phyloP scores from a whole-genome alignment of 2,888 invertebrate species.

The Tetranychus truncatus region DNA sequence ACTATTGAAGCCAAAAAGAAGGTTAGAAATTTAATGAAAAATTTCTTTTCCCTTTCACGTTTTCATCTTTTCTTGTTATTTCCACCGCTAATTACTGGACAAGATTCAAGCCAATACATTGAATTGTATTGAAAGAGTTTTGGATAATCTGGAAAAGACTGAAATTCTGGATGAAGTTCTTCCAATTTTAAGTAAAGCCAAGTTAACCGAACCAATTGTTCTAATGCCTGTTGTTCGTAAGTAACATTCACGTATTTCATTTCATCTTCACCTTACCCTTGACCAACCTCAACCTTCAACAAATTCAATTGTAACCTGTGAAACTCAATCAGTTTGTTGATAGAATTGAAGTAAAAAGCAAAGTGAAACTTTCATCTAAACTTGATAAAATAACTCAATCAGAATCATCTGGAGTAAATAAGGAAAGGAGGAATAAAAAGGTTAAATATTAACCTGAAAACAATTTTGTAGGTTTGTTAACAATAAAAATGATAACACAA shows the following conservation, averaged over 20 bases:
- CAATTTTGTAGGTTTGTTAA: too few relatives aligned
- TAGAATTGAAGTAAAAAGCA: too few relatives aligned
- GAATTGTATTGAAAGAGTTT: slow-evolving; percentile 12
- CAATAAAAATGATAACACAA: too few relatives aligned
- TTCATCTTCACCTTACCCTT: background rate
- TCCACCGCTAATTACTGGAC: background rate
- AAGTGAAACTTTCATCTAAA: too few relatives aligned
- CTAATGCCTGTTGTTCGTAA: slow-evolving; percentile 14
- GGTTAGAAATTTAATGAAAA: background rate
- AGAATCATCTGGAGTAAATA: too few relatives aligned
- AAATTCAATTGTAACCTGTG: too few relatives aligned
- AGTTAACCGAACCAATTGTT: slow-evolving; percentile 16
- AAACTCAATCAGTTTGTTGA: too few relatives aligned
- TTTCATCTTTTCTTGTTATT: background rate
- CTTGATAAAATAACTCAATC: too few relatives aligned
- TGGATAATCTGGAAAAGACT: slow-evolving; percentile 12
- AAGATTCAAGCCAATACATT: slow-evolving; percentile 10
- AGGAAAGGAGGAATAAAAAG: too few relatives aligned
- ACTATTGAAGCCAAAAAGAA: background rate
- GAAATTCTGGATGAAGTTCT: slow-evolving; percentile 16
- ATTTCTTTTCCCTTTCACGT: background rate
- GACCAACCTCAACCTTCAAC: too few relatives aligned
- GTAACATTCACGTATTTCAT: slow-evolving; percentile 22
- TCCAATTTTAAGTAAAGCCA: slow-evolving; percentile 14
- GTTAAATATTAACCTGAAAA: too few relatives aligned